phyloP scores from a whole-genome alignment of 2,113 vertebrate species.

The Ciconia boyciana region DNA sequence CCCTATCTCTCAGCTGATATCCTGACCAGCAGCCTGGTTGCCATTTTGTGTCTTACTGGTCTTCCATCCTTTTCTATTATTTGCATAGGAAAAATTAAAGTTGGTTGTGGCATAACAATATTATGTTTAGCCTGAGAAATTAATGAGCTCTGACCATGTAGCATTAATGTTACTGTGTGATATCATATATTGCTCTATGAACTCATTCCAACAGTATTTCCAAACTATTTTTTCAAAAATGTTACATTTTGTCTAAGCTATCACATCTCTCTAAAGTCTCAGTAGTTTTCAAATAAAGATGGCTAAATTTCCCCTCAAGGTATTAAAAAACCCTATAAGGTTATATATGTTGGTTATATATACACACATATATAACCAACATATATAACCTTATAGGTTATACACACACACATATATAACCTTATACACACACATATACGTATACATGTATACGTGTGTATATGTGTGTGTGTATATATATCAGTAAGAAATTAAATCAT shows the following conservation, averaged over 20 bases:
- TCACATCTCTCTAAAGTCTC: not conserved
- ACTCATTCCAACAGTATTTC: not conserved
- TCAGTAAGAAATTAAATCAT: not conserved
- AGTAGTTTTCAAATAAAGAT: not conserved
- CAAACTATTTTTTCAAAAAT: not conserved
- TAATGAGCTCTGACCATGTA: not conserved
- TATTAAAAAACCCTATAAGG: not conserved
- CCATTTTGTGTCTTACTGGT: not conserved
- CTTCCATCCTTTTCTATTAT: not conserved
- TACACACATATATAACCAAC: not conserved
- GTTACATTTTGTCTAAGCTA: not conserved
- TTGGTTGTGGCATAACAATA: not conserved
- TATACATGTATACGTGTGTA: no score
- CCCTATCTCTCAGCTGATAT: not conserved
- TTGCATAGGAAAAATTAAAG: not conserved
- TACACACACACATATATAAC: not conserved
- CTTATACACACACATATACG: no score
- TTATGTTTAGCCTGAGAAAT: not conserved
- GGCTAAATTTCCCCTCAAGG: not conserved
- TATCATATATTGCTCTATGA: not conserved
- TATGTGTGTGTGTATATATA: not conserved
- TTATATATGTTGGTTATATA: not conserved
- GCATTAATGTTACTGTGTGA: not conserved
- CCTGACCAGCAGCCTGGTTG: not conserved
- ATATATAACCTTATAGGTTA: no score